phyloP scores from a whole-genome alignment of 2,888 invertebrate genomes.

The Drosophila setosimentum region DNA sequence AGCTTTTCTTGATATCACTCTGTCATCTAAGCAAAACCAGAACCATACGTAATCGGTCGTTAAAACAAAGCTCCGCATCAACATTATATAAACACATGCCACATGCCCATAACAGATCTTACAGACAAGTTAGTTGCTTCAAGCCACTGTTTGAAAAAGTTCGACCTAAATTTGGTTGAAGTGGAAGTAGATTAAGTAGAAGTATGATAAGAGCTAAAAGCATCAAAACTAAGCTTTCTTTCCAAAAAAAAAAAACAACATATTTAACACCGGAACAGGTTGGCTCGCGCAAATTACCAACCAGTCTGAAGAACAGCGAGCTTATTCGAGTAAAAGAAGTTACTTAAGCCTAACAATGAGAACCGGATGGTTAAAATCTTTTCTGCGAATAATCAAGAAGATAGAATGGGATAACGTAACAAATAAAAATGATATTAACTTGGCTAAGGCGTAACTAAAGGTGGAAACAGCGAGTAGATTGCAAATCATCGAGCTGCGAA shows the following conservation, averaged over 20 bases:
- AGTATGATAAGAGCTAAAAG: background rate
- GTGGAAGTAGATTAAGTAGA: background rate
- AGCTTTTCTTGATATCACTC: background rate
- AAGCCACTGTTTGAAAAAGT: background rate
- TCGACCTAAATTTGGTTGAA: background rate
- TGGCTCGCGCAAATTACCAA: background rate
- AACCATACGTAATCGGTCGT: slow-evolving; percentile 7
- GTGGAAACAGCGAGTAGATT: slow-evolving; percentile 7
- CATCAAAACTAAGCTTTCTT: background rate
- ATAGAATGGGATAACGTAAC: slow-evolving; percentile 14
- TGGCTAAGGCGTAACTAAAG: background rate
- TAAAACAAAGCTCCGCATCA: slow-evolving; percentile 1
- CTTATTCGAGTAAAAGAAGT: background rate
- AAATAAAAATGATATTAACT: slow-evolving; percentile 10
- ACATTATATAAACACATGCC: slow-evolving; percentile 15
- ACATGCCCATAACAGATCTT: background rate
- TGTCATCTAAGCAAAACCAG: background rate
- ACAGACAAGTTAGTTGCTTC: background rate
- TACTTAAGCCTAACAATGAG: slow-evolving; percentile 2
- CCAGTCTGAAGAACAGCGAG: background rate
- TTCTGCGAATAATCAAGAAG: slow-evolving; percentile 2
- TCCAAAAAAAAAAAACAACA: background rate
- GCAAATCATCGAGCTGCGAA: slow-evolving; percentile 1
- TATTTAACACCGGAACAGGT: background rate
- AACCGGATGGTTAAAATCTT: background rate